These are phyloP conservation scores for Pelmatolapia mariae DNA, from an alignment of 2,113 vertebrate genomes.

Conservation along the genomic window DNA sequence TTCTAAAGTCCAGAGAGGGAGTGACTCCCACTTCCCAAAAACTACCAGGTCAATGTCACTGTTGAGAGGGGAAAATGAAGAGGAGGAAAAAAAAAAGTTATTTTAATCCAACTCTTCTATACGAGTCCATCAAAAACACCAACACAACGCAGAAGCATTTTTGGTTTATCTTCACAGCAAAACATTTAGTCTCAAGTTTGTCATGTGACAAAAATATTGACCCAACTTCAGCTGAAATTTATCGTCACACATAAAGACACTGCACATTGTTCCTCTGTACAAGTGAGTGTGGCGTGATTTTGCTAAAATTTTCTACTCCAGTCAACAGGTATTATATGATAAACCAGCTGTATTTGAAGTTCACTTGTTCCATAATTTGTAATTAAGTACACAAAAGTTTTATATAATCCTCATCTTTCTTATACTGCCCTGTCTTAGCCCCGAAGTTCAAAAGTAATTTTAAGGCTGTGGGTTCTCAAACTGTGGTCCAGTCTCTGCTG, in stretches of 20 bases:
- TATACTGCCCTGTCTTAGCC: neutral
- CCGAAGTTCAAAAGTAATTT: neutral
- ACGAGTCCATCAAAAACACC: neutral
- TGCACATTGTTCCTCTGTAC: neutral
- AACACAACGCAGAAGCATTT: neutral
- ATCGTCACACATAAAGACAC: neutral
- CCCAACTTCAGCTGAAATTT: neutral
- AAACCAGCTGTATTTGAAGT: neutral
- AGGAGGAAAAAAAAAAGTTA: neutral
- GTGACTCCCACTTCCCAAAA: conserved; percentile 94
- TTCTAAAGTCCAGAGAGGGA: conserved; percentile 95
- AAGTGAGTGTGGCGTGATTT: rapidly evolving
- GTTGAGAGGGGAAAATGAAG: neutral
- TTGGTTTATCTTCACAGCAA: neutral
- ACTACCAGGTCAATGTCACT: conserved; percentile 98
- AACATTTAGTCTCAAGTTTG: neutral
- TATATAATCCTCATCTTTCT: neutral
- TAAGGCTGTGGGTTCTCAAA: neutral
- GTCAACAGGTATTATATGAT: neutral
- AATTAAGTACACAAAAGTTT: neutral
- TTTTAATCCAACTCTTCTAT: neutral
- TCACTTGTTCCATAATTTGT: neutral
- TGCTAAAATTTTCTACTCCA: neutral
- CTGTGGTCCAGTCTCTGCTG: neutral
- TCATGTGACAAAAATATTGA: neutral